Percentiles rank a stretch among this genome's conserved stretches.
These are phyloP conservation scores for Halictus ligatus DNA, from an alignment of 2,888 invertebrate genomes.

Conservation along the genomic window DNA sequence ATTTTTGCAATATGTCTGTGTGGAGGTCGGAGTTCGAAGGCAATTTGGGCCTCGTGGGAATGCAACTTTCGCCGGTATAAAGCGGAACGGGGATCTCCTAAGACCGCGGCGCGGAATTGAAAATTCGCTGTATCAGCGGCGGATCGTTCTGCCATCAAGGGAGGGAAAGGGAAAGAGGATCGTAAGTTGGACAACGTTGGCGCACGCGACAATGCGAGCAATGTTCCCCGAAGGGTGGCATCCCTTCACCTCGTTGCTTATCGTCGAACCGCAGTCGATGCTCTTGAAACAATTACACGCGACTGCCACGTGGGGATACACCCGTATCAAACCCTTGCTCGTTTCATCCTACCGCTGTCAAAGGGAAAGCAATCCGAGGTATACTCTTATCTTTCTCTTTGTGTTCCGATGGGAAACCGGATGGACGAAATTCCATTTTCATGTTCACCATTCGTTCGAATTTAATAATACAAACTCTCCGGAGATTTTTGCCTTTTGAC, in stretches of 20 bases:
- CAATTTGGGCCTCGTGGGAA: constrained; percentile 21
- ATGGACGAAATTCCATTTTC: neutral
- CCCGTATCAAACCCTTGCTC: neutral
- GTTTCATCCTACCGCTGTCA: neutral
- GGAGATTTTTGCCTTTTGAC: neutral
- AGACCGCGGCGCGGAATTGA: constrained; percentile 11
- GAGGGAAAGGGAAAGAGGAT: neutral
- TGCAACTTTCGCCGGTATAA: constrained; percentile 23
- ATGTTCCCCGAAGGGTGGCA: neutral
- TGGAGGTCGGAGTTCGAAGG: neutral
- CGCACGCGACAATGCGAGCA: constrained; percentile 4
- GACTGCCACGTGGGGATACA: constrained; percentile 9
- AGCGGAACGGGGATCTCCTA: constrained; percentile 5
- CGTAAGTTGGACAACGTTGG: constrained; percentile 7
- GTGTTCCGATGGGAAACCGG: neutral
- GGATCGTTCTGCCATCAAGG: neutral
- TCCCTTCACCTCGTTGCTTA: constrained; percentile 5
- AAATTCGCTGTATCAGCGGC: constrained; percentile 14
- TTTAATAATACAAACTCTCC: neutral
- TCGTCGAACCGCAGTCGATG: constrained; percentile 21
- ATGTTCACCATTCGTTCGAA: neutral
- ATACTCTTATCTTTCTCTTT: neutral
- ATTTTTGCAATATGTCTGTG: neutral
- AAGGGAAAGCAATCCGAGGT: neutral
- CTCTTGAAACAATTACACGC: constrained; percentile 38